phyloP scores from a whole-genome alignment of 2,888 invertebrate genomes.

The Sarcophaga rosellei region DNA sequence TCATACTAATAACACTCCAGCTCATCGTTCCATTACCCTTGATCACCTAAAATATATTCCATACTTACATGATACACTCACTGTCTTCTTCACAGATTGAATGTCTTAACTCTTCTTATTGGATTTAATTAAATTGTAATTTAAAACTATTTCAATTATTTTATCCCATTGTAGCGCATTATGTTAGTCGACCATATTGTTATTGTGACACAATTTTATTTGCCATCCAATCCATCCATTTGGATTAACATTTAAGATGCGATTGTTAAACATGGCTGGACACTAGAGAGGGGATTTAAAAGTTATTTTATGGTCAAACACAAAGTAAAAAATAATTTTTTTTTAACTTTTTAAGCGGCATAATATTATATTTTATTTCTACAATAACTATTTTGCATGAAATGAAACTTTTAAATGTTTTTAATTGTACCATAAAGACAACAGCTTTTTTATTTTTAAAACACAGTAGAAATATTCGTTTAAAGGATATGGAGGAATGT shows the following conservation, averaged over 20 bases:
- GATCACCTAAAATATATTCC: too few relatives aligned
- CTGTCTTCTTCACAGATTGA: too few relatives aligned
- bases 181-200: neutral
- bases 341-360: neutral
- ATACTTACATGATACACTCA: too few relatives aligned
- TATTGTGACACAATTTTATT: constrained; percentile 18
- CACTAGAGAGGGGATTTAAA: constrained; percentile 3
- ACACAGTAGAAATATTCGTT: neutral
- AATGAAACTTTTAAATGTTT: neutral
- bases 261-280: neutral
- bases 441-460: neutral
- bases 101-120: too few relatives aligned
- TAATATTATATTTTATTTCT: neutral
- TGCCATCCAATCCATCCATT: constrained; percentile 30
- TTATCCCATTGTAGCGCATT: neutral
- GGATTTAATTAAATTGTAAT: too few relatives aligned
- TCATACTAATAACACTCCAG: too few relatives aligned
- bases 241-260: constrained; percentile 37
- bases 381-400: neutral
- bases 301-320: constrained; percentile 9
- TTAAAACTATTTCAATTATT: neutral
- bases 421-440: neutral
- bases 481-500: too few relatives aligned
- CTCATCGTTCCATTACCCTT: too few relatives aligned
- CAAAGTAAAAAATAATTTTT: neutral